Evolutionary conservation across 92 coral and sea anemone species (phyloP), one percentile per base, ranked within the genome.

Genomic region (Porites lobata): DNA sequence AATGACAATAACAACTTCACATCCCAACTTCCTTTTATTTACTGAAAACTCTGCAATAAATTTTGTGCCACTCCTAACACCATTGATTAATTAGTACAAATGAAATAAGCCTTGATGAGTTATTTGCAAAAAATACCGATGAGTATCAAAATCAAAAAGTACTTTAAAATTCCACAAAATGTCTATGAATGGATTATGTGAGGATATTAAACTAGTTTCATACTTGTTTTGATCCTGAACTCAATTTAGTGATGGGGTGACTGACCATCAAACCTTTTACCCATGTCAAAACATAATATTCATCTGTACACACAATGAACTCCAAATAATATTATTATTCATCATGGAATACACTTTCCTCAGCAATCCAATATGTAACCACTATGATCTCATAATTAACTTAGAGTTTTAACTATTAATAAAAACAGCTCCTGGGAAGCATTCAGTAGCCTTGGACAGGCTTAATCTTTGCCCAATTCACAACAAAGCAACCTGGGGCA

Each of bases 241-340:
- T 65, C 74, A 53, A 80, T 51, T 52, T 70, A 58, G 65, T 18
- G 75, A 61, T 57, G 82, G 54, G 69, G 22, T 7, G 13, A 66
- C 50, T 38, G 47, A 50, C 85, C 73, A 79, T 79, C 83, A 63
- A 65, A 50, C 19, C 65, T 17, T 62, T 63, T 78, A 50, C 47
- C 47, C 73, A 64, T 56, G 20, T 21, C 70, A 22, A 79, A 80
- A 81, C 77, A 50, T 17, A 72, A 50, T 81, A 38, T 4, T 11
- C 70, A 57, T 56, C 57, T 82, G 69, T 82, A 82, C 86, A 82
- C 53, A 71, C 71, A 56, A 75, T 38, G 47, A 80, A 22, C 64
- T 52, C 53, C 65, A 53, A 52, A 80, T 38, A 38, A 38, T 38
- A 38, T 38, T 38, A 38, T 38, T 38, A 38, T 80, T 80, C 75